phyloP scores from a whole-genome alignment of 1,140 invertebrate species.

The Mizuhopecten yessoensis region DNA sequence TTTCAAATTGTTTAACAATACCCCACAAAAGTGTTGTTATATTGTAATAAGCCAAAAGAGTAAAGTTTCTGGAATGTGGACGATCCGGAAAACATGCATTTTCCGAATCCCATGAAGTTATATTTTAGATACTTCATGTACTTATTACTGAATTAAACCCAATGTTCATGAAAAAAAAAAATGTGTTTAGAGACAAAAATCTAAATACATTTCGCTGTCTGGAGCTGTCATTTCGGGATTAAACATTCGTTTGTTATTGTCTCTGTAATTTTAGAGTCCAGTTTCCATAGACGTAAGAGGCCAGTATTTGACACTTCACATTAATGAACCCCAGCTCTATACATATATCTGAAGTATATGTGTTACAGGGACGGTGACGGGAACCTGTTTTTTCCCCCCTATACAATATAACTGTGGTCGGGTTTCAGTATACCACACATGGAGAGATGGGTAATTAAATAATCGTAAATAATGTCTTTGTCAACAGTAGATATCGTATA shows the following conservation, averaged over 20 bases:
- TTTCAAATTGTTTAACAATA: too few relatives aligned
- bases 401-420: neutral
- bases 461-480: neutral
- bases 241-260: neutral
- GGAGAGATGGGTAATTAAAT: neutral
- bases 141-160: too few relatives aligned
- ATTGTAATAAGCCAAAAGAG: too few relatives aligned
- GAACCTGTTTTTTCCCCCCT: neutral
- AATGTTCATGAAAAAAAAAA: too few relatives aligned
- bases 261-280: neutral
- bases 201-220: neutral
- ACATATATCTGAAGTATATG: neutral
- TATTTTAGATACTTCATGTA: too few relatives aligned
- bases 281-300: neutral
- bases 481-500: neutral
- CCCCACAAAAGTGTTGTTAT: too few relatives aligned
- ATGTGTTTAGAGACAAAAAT: too few relatives aligned
- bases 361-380: neutral
- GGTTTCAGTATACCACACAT: slow-evolving; percentile 20
- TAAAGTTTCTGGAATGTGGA: too few relatives aligned
- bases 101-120: too few relatives aligned
- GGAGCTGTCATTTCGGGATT: neutral
- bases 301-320: slow-evolving; percentile 13
- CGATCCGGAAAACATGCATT: too few relatives aligned
- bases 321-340: neutral